phyloP scores from a whole-genome alignment of 2,888 invertebrate genomes.

The Dolichomitus sp. region DNA sequence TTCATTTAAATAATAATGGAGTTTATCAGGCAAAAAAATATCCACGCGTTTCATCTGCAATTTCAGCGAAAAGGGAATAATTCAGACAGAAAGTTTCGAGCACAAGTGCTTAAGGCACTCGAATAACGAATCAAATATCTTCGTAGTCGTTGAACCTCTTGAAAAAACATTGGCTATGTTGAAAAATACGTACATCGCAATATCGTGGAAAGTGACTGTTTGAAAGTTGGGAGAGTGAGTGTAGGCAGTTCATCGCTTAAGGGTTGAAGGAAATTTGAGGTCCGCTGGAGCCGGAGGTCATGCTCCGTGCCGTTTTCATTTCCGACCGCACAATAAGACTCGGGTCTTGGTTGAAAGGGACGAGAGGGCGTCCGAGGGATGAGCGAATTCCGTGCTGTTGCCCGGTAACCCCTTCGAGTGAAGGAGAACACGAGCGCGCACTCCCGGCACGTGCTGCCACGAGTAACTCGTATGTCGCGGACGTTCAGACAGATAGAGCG shows the following conservation, averaged over 20 bases:
- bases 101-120: neutral
- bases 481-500: conserved; percentile 14
- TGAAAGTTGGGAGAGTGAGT: neutral
- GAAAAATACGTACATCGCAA: neutral
- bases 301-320: conserved; percentile 60
- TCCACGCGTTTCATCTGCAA: too few species aligned
- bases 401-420: conserved; percentile 29
- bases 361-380: conserved; percentile 22
- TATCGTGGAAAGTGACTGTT: conserved; percentile 10
- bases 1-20: too few species aligned
- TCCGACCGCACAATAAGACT: conserved; percentile 57
- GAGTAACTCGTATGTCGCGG: conserved; percentile 42
- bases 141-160: neutral
- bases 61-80: too few species aligned
- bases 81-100: too few species aligned
- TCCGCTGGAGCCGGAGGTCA: conserved; percentile 48
- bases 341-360: conserved; percentile 45
- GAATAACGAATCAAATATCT: neutral
- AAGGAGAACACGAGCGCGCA: conserved; percentile 11
- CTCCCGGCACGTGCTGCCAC: conserved; percentile 38
- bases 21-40: too few species aligned
- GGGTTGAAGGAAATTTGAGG: conserved; percentile 49
- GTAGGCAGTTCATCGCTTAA: conserved; percentile 14
- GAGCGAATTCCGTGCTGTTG: conserved; percentile 17
- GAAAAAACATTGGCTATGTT: neutral